Evolutionary conservation across 2,888 invertebrate species (phyloP), one percentile per base, ranked within the genome.

Genomic region (Alentia gelatinosa): DNA sequence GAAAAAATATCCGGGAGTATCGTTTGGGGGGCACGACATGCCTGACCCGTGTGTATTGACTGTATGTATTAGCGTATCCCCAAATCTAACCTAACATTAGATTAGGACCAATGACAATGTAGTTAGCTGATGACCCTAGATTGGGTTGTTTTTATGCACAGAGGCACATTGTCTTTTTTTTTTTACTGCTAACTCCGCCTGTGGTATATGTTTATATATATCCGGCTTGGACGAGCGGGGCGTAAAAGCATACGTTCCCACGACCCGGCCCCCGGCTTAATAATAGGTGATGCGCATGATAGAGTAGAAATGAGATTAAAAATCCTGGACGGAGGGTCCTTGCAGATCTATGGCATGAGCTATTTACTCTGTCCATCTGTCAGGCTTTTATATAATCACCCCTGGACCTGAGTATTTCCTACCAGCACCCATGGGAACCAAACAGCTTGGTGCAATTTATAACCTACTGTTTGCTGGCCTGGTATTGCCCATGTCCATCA

Each of bases 401-500:
- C 26, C 7, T 23, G 7, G 12, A 74, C 7, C 74, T n/a, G n/a
- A n/a, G n/a, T n/a, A n/a, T n/a, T n/a, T n/a, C n/a, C 30, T 74
- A 26, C 12, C 74, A 9, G 74, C 7, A 74, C 23, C 83, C 83
- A 83, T 86, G 86, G 86, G 86, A 86, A 86, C 86, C 79, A 33
- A 86, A 23, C 86, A 86, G 86, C 86, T 19, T 86, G 86, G 5
- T 30, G 47, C 30, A 23, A 86, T 86, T 86, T 86, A 86, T 86
- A 86, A 26, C 47, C 74, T 33, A 74, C 30, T 74, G 74, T 74
- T 74, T 26, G 26, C 74, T 19, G 74, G 30, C 74, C 74, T 74
- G 30, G 74, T 33, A 33, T 74, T 74, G 26, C 74, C 26, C n/a
- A 74, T 30, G 74, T 26, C 30, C 74, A 15, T 26, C 56, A 56